phyloP scores from a whole-genome alignment of 1,140 invertebrate genomes.

The Drosophila sulfurigaster region DNA sequence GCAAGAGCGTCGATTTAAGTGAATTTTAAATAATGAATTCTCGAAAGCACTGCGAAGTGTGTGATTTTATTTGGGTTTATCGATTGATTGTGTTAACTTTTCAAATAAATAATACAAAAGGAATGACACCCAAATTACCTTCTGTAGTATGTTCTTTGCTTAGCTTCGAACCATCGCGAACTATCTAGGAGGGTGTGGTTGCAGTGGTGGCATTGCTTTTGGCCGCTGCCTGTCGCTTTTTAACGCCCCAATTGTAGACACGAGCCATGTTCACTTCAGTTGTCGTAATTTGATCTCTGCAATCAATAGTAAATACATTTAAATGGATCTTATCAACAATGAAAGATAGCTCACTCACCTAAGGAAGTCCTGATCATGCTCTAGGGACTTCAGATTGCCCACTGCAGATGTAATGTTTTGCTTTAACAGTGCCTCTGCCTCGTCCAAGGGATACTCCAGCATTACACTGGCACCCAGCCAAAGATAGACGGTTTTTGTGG shows the following conservation, averaged over 20 bases:
- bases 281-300: slow-evolving; percentile 98
- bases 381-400: slow-evolving; percentile 93
- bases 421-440: slow-evolving; percentile 94
- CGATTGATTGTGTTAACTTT: slow-evolving; percentile 15
- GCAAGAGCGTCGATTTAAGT: slow-evolving; percentile 34
- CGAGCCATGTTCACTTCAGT: slow-evolving; percentile 99
- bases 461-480: slow-evolving; percentile 99
- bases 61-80: slow-evolving; percentile 27
- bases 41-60: slow-evolving; percentile 45
- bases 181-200: slow-evolving; percentile 52
- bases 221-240: slow-evolving; percentile 89
- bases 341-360: slow-evolving; percentile 51
- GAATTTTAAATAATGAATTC: slow-evolving; percentile 20
- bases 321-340: background rate
- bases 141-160: slow-evolving; percentile 33
- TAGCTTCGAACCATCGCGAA: background rate
- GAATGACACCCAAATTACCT: slow-evolving; percentile 23
- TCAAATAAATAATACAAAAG: slow-evolving; percentile 68
- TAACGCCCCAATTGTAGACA: slow-evolving; percentile 98
- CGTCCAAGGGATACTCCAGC: slow-evolving; percentile 97
- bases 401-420: slow-evolving; percentile 96
- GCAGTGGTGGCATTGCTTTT: slow-evolving; percentile 58
- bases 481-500: slow-evolving; percentile 97
- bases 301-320: slow-evolving; percentile 61
- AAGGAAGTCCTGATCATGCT: slow-evolving; percentile 92